Base-by-base conservation (phyloP, 1,140 invertebrate species). In the Hetaerina americana region DNA sequence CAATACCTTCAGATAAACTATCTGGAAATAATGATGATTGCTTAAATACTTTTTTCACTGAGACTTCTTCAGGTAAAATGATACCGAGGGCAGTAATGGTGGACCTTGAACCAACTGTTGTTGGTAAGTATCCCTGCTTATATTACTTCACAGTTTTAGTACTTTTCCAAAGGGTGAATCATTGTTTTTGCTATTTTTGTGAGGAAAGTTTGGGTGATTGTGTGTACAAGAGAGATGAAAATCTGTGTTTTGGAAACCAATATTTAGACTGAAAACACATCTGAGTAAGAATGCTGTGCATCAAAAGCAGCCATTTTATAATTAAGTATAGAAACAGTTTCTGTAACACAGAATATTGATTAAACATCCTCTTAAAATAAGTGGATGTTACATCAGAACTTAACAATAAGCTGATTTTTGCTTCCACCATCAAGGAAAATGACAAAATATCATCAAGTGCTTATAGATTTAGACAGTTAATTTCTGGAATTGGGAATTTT, bases 31-130 rank as follows among this genome's bases (percentile, higher is more conserved):
- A 83, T 22, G 79, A 88, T 72, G 86, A 87, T 66, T 85, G 84
- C 67, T 88, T 88, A 77, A 85, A 86, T 76, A 88, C 88, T 3
- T 89, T 89, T 78, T 89, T 89, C 80, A 84, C 83, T 74, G 84
- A 88, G 76, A 87, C 89, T 5, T 87, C 87, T 70, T 82, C 84
- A 72, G 89, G 89, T 67, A 90, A 90, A 80, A 87, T 90, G 78
- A 87, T 92, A 66, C 90, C 91, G 3, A 80, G 91, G 68, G 89
- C 91, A 22, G 85, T 93, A 22, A 90, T 93, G 81, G 85, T 93
- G 8, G 92, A 94, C 77, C 79, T 93, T 26, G 92, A 94, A 78
- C 90, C 90, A 26, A 92, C 91, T 57, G 86, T 88, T 70, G 81
- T 88, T 69, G 87, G 88, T 80, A 85, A 87, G 76, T 31, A 66